Evolutionary conservation across 2,888 invertebrate species (phyloP).

Genomic region (Trypoxylon attenuatum): DNA sequence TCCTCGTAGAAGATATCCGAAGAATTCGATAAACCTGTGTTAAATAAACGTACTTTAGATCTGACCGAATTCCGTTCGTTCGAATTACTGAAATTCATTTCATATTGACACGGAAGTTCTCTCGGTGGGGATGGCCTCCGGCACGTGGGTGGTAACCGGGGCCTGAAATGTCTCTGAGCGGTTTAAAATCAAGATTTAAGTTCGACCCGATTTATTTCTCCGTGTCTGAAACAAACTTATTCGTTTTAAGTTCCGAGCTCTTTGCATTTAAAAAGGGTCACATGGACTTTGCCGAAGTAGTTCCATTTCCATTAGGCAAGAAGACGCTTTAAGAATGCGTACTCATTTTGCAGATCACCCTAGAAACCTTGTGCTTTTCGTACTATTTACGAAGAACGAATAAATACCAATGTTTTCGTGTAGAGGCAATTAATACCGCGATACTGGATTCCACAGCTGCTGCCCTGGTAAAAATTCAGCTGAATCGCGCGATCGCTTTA

Average conservation of each 20-base stretch:
- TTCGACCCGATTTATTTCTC: constrained; percentile 10
- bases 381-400: background rate
- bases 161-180: constrained; percentile 1
- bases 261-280: constrained; percentile 17
- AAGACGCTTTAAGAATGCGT: background rate
- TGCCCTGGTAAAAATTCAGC: too few species aligned
- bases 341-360: too few species aligned
- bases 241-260: constrained; percentile 5
- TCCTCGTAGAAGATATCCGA: background rate
- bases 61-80: background rate
- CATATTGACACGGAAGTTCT: constrained; percentile 7
- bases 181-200: constrained; percentile 3
- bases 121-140: background rate
- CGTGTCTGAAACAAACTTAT: constrained; percentile 8
- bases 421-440: background rate
- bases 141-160: too few species aligned
- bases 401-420: background rate
- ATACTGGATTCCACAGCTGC: too few species aligned
- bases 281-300: background rate
- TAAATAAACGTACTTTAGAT: background rate
- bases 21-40: background rate
- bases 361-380: too few species aligned
- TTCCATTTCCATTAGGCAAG: constrained; percentile 8
- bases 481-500: too few species aligned
- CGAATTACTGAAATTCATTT: constrained; percentile 8